A percentile compares a stretch with the other conserved stretches of the same genome.
These are phyloP conservation scores for Ptilonorhynchus violaceus DNA, from an alignment of 2,113 vertebrate species.

Conservation along the genomic window DNA sequence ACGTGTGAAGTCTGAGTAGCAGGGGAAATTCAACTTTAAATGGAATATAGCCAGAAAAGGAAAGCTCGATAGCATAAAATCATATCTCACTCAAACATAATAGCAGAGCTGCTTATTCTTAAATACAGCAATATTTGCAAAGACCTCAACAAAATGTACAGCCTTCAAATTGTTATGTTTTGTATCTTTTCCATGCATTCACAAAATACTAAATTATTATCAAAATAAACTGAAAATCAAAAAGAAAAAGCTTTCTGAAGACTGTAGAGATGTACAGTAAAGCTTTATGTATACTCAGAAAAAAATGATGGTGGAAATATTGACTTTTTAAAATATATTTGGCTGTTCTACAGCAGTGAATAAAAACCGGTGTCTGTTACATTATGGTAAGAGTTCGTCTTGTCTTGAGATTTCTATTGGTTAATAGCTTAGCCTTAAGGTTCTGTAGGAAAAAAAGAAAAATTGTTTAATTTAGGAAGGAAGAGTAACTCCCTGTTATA, in stretches of 20 bases:
- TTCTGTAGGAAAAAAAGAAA: background rate
- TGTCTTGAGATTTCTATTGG: background rate
- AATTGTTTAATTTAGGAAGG: background rate
- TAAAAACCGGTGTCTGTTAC: background rate
- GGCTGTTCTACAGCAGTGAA: background rate
- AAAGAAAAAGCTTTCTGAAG: background rate
- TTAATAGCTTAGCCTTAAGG: background rate
- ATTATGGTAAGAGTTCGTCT: background rate
- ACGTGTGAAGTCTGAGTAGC: background rate
- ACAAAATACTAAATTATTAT: background rate
- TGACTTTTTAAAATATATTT: background rate
- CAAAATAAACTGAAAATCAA: background rate
- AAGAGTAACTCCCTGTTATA: background rate
- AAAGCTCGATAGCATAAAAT: background rate
- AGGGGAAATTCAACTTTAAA: background rate
- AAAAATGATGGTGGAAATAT: background rate
- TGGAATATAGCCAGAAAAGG: background rate
- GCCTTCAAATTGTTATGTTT: background rate
- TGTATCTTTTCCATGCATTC: background rate
- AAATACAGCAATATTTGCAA: background rate
- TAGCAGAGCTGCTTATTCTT: background rate
- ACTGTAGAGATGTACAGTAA: background rate
- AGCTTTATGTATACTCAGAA: background rate
- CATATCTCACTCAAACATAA: background rate
- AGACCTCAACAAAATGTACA: background rate